Evolutionary conservation across 2,888 invertebrate species (phyloP).

Genomic region (Laspeyria flexula): DNA sequence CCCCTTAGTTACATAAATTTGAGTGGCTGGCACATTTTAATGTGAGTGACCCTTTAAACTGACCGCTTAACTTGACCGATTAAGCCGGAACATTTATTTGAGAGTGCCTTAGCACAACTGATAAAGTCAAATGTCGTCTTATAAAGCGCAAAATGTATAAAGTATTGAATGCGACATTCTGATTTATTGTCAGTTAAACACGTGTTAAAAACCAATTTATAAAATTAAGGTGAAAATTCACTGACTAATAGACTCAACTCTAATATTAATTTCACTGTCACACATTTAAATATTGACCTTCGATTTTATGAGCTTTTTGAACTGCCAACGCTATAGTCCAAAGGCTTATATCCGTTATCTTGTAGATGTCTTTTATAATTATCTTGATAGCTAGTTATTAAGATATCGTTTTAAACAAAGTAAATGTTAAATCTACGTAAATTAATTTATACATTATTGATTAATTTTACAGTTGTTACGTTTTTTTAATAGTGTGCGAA

Average conservation of each 20-base stretch:
- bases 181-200: conserved; percentile 5
- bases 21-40: not conserved
- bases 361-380: not conserved
- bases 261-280: conserved; percentile 42
- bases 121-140: not conserved
- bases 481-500: not conserved
- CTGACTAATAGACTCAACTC: conserved; percentile 17
- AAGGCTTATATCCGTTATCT: conserved; percentile 29
- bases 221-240: conserved; percentile 15
- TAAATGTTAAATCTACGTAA: not conserved
- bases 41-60: not conserved
- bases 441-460: conserved; percentile 2
- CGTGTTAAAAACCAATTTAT: conserved; percentile 2
- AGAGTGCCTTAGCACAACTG: not conserved
- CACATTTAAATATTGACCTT: conserved; percentile 54
- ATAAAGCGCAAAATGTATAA: not conserved
- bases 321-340: conserved; percentile 42
- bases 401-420: not conserved
- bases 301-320: conserved; percentile 50
- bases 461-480: not conserved
- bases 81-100: not conserved
- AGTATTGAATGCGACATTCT: not conserved
- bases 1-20: too few relatives aligned
- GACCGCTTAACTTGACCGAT: not conserved
- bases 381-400: not conserved